Evolutionary conservation across 1,140 invertebrate species (phyloP).

Genomic region (Proales similis): DNA sequence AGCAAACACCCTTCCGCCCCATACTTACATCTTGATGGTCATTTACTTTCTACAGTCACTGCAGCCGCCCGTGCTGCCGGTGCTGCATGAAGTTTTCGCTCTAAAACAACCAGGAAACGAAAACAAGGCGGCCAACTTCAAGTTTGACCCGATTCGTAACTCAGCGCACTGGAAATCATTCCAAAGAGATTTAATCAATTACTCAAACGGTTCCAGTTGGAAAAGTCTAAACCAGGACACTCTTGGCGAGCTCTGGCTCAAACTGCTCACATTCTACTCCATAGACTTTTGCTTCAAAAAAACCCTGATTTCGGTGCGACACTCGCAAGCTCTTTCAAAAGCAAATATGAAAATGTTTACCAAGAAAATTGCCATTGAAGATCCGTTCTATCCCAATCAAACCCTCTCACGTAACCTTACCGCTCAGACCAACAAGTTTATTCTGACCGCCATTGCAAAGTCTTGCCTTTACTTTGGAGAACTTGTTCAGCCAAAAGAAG

Average conservation of each 20-base stretch:
- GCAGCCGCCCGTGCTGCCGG: constrained; percentile 46
- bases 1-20: constrained; percentile 48
- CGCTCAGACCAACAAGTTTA: constrained; percentile 26
- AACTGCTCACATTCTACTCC: constrained; percentile 54
- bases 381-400: constrained; percentile 41
- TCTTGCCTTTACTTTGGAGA: constrained; percentile 29
- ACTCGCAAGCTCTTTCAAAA: constrained; percentile 42
- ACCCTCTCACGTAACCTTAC: constrained; percentile 15
- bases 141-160: not conserved
- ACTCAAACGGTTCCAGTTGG: constrained; percentile 7
- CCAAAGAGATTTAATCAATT: not conserved
- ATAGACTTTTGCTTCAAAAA: constrained; percentile 49
- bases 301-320: constrained; percentile 51
- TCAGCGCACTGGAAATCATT: not conserved
- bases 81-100: constrained; percentile 43
- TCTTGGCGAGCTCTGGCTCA: constrained; percentile 53
- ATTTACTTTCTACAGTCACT: constrained; percentile 49
- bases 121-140: not conserved
- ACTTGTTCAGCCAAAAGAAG: not conserved
- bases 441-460: constrained; percentile 14
- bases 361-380: constrained; percentile 56
- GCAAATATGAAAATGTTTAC: constrained; percentile 52
- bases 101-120: not conserved
- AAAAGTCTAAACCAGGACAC: constrained; percentile 42
- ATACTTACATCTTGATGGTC: constrained; percentile 46